Conservation (phyloP, 37 sponge, comb jelly and placozoan species). For the Halisarca cf. caerulea region DNA sequence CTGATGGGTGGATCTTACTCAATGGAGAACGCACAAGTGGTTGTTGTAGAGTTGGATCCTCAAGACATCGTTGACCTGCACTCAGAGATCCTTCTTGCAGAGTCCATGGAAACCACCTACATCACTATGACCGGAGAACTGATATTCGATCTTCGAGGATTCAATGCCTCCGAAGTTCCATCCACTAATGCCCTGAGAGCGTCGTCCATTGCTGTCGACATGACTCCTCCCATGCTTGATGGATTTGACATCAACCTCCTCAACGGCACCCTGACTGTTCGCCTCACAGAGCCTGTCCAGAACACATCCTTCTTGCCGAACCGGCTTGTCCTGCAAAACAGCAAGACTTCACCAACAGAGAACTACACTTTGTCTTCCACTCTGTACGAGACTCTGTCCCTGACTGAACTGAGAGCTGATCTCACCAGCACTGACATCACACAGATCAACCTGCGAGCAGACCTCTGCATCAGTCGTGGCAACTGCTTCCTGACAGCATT, state of each 20-base stretch:
- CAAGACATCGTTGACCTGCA: conserved; percentile 31
- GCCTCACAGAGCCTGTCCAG: conserved; percentile 78
- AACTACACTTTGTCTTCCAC: conserved; percentile 61
- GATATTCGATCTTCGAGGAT: conserved; percentile 66
- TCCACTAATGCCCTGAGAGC: conserved; percentile 63
- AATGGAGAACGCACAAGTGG: not conserved
- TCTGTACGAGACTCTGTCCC: not conserved
- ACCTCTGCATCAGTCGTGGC: conserved; percentile 54
- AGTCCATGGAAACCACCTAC: conserved; percentile 58
- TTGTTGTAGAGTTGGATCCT: conserved; percentile 26
- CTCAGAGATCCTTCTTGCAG: conserved; percentile 48
- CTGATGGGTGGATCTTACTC: conserved; percentile 24
- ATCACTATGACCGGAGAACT: conserved; percentile 48
- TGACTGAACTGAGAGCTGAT: conserved; percentile 30
- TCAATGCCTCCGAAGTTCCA: conserved; percentile 61
- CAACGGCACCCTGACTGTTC: conserved; percentile 71
- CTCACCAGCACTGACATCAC: conserved; percentile 38
- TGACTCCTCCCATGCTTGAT: conserved; percentile 55
- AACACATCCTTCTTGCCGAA: conserved; percentile 42
- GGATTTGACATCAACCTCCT: conserved; percentile 65
- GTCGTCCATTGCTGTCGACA: conserved; percentile 46
- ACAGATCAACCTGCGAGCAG: conserved; percentile 34
- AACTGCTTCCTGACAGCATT: conserved; percentile 58
- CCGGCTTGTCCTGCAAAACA: conserved; percentile 52
- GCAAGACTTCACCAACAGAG: not conserved